Evolutionary conservation across 2,113 vertebrate species (phyloP), one percentile per base, ranked within the genome.

Genomic region (Thamnaconus septentrionalis): DNA sequence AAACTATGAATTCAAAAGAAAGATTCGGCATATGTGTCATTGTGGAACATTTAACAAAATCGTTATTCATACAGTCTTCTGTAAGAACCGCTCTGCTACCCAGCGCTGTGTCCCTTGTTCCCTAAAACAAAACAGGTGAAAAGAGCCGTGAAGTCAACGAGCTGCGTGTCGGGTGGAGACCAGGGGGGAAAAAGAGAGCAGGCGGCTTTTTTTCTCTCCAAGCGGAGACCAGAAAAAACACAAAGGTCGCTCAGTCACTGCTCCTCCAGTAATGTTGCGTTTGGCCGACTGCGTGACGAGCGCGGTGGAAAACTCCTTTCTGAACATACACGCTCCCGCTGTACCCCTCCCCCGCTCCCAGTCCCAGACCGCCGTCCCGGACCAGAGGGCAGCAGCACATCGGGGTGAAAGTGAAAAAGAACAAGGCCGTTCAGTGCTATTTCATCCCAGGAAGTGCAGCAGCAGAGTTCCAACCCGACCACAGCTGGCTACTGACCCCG

Each of bases 381-480:
- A 68, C 61, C 52, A 52, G 50, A 71, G 43, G 75, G 82, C 58
- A 79, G 69, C 66, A 76, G 79, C 75, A 66, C 62, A 63, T 67
- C 60, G 66, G 79, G 79, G 63, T 53, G 10, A 65, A 71, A 48
- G 66, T 31, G 18, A 76, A 85, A 59, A 72, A 83, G 82, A 88
- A 89, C 78, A 79, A 81, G 81, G 66, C 69, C 84, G 82, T 87
- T 90, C 87, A 90, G 87, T 87, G 71, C 75, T 46, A 63, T 70
- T 82, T 79, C 70, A 73, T 61, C 65, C 61, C 69, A 62, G 63
- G 66, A 82, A 31, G 18, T 31, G 18, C 18, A 31, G 71, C 66
- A 85, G 78, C 83, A 68, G 82, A 86, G 65, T 73, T 73, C 80
- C 73, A 82, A 70, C 61, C 53, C 64, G 59, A 71, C 79, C 82